Conservation (phyloP, 2,113 vertebrate genomes). For the Pteronura brasiliensis region DNA sequence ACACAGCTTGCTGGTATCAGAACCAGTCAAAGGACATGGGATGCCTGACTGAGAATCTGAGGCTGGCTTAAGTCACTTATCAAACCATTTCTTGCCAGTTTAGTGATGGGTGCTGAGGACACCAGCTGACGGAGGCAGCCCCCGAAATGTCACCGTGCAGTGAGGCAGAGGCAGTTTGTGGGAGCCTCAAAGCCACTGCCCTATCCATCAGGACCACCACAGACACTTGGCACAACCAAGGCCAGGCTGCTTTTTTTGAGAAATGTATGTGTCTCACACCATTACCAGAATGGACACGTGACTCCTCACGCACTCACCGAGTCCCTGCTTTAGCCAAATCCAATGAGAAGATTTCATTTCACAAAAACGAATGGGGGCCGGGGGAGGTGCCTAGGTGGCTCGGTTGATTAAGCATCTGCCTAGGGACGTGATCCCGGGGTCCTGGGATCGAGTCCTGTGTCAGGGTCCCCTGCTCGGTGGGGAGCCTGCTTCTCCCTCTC, state of each 20-base stretch:
- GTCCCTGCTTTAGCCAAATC: neutral
- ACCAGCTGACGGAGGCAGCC: neutral
- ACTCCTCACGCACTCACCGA: neutral
- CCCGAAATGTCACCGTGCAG: neutral
- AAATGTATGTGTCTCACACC: neutral
- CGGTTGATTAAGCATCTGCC: neutral
- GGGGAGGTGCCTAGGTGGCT: neutral
- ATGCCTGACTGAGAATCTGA: neutral
- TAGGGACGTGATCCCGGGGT: neutral
- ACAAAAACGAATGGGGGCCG: neutral
- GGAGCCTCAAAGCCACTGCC: neutral
- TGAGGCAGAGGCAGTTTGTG: neutral
- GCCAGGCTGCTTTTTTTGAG: neutral
- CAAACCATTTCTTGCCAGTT: neutral
- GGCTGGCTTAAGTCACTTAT: neutral
- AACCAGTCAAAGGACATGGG: neutral
- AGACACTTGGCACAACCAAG: neutral
- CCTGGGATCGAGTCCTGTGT: neutral
- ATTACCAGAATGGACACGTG: neutral
- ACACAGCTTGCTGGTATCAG: neutral
- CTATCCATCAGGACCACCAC: no score
- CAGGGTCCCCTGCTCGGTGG: neutral
- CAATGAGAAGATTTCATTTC: neutral
- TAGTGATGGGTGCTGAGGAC: neutral
- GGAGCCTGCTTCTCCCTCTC: neutral